These are phyloP conservation scores for Neelides folsomi DNA, from an alignment of 2,888 invertebrate genomes.

Conservation along the genomic window DNA sequence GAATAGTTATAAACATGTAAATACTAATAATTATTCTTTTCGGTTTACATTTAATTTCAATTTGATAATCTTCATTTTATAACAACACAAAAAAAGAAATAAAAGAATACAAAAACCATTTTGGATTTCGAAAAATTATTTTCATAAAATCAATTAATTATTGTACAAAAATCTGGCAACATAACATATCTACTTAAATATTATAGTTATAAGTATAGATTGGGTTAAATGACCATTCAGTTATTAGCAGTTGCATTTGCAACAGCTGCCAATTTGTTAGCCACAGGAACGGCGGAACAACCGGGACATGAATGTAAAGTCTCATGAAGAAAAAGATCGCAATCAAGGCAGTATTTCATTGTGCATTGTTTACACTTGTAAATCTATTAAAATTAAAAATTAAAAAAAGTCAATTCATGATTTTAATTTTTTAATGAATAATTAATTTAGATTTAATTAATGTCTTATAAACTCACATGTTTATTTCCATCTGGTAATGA, in stretches of 20 bases:
- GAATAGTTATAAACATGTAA: too few species aligned
- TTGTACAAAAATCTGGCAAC: too few species aligned
- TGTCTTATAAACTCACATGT: conserved; percentile 44
- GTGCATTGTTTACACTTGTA: conserved; percentile 68
- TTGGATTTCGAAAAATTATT: background rate
- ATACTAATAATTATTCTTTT: too few species aligned
- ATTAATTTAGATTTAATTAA: conserved; percentile 8
- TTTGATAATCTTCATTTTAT: too few species aligned
- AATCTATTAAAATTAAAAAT: conserved; percentile 45
- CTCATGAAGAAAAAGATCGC: conserved; percentile 87
- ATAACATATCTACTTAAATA: too few species aligned
- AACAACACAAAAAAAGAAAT: conserved; percentile 1
- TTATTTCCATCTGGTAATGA: conserved; percentile 42
- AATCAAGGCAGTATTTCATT: conserved; percentile 79
- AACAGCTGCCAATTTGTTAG: background rate
- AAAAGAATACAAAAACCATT: conserved; percentile 10
- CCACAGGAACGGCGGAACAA: conserved; percentile 57
- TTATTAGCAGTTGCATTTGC: too few species aligned
- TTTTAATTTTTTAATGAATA: conserved; percentile 14
- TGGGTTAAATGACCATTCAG: too few species aligned
- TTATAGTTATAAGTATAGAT: background rate
- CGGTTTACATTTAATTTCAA: too few species aligned
- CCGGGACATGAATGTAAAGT: conserved; percentile 93
- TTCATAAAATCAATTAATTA: too few species aligned
- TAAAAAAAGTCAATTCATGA: conserved; percentile 21